Conservation (phyloP, 2,113 vertebrate species). For the Saguinus imperator region DNA sequence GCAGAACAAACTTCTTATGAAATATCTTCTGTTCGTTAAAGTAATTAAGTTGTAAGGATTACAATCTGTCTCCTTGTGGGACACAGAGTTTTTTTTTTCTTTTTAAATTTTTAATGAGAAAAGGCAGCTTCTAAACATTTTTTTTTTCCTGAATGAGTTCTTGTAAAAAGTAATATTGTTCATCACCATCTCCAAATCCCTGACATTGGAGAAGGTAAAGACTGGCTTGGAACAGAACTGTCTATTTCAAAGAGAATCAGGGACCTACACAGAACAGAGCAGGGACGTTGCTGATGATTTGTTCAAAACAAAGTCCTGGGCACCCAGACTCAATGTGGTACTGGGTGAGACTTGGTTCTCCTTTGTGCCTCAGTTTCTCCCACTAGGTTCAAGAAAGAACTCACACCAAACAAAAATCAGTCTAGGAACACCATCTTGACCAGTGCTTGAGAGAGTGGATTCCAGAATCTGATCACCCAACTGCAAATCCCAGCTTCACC, state of each 20-base stretch:
- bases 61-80: background rate
- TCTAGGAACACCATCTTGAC: background rate
- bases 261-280: no score
- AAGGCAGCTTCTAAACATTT: background rate
- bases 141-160: background rate
- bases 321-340: background rate
- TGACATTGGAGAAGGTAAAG: background rate
- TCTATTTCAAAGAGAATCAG: background rate
- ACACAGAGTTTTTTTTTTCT: background rate
- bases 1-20: background rate
- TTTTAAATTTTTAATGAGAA: background rate
- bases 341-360: background rate
- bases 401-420: background rate
- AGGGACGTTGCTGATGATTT: fast-evolving
- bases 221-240: background rate
- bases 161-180: background rate
- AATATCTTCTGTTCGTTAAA: background rate
- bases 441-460: background rate
- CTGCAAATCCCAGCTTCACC: background rate
- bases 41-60: constrained; percentile 2
- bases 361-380: background rate
- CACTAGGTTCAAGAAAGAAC: background rate
- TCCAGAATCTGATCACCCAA: background rate
- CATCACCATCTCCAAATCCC: background rate
- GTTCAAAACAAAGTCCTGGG: background rate